Percentiles rank a stretch among this genome's conserved stretches.
Conservation (phyloP, 2,888 invertebrate species). For the Tipula vernalis region DNA sequence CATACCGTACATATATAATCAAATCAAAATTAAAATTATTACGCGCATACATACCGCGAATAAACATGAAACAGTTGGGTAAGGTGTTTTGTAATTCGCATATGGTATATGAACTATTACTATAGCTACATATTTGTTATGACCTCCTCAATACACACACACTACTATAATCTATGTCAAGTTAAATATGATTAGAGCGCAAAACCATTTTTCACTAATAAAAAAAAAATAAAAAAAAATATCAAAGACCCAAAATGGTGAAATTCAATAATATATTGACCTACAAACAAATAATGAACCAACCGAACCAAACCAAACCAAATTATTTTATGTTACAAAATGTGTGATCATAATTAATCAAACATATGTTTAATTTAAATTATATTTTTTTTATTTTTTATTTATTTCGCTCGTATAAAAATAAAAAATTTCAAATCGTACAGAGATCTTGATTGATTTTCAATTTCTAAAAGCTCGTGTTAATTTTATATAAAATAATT, state of each 20-base stretch:
- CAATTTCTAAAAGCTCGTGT: not conserved
- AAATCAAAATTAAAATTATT: not conserved
- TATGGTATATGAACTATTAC: not conserved
- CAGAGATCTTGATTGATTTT: not conserved
- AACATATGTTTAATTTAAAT: slow-evolving; percentile 4
- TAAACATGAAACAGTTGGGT: not conserved
- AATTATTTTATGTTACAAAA: not conserved
- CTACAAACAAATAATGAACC: not conserved
- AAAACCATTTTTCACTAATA: not conserved
- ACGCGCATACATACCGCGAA: not conserved
- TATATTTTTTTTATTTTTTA: not conserved
- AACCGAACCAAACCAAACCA: not conserved
- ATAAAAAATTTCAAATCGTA: not conserved
- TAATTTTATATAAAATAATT: not conserved
- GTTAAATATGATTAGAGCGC: not conserved
- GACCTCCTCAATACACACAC: not conserved
- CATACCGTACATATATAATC: not conserved
- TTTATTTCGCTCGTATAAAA: not conserved
- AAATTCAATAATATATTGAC: not conserved
- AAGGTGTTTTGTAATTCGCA: not conserved
- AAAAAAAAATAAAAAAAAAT: too few species aligned
- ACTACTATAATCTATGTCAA: too few species aligned
- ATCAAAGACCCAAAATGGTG: not conserved
- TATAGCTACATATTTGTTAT: not conserved
- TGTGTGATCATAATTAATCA: not conserved